Conservation (phyloP, 1,140 invertebrate genomes). For the Xylocopa sonorina region DNA sequence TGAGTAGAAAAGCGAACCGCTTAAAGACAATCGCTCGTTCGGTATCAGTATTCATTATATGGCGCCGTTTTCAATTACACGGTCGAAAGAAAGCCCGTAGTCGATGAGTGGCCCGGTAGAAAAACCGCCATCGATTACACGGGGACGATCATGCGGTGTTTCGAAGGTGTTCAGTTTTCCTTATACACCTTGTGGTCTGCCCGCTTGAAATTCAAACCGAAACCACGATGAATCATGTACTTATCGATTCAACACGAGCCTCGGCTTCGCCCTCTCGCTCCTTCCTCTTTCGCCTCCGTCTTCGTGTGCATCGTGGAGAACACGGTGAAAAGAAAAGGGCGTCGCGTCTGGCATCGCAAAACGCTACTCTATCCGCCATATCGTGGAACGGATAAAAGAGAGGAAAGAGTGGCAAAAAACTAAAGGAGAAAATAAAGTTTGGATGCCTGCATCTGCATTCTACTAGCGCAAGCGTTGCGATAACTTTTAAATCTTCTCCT, state of each 20-base stretch:
- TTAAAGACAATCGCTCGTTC: neutral
- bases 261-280: conserved; percentile 50
- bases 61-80: neutral
- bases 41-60: conserved; percentile 9
- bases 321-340: conserved; percentile 64
- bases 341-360: conserved; percentile 72
- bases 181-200: conserved; percentile 47
- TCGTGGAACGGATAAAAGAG: neutral
- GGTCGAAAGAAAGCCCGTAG: neutral
- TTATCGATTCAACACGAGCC: conserved; percentile 76
- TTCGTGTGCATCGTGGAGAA: conserved; percentile 54
- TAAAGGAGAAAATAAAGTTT: neutral
- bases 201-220: conserved; percentile 76
- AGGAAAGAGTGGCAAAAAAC: neutral
- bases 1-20: neutral
- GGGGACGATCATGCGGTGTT: conserved; percentile 31
- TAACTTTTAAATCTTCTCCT: no score
- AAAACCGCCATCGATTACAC: conserved; percentile 25
- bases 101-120: neutral
- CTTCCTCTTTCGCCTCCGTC: conserved; percentile 67
- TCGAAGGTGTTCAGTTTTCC: conserved; percentile 35
- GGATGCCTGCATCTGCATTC: no score
- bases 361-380: conserved; percentile 25
- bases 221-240: conserved; percentile 76
- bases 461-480: no score